A percentile compares a stretch with the other conserved stretches of the same genome.
Evolutionary conservation across 2,113 vertebrate species (phyloP).

Genomic region (Taxidea taxus): DNA sequence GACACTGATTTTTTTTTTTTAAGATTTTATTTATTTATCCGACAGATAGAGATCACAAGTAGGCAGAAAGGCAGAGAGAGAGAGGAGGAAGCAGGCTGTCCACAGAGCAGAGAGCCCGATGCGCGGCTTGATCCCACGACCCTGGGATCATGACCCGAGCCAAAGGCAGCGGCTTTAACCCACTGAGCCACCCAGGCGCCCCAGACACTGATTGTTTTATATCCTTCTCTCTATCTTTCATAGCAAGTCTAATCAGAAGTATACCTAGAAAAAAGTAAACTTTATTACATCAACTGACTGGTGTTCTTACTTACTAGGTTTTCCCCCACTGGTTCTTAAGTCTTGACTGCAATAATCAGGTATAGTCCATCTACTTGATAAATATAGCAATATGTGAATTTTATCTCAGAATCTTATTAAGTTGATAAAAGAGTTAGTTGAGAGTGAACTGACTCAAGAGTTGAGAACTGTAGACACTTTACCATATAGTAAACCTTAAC

Average conservation of each 20-base stretch:
- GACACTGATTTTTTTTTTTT: no score
- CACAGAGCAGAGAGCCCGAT: no score
- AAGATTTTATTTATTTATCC: no score
- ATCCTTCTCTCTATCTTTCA: neutral
- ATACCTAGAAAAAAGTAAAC: neutral
- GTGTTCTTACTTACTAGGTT: neutral
- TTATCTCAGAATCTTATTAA: conserved; percentile 1
- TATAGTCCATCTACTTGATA: neutral
- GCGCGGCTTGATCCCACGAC: no score
- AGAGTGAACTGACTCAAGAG: neutral
- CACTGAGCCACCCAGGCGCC: no score
- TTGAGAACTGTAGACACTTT: neutral
- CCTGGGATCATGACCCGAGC: no score
- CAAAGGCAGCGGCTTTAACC: no score
- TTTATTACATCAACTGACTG: neutral
- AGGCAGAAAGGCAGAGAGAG: no score
- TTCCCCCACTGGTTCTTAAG: neutral
- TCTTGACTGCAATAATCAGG: neutral
- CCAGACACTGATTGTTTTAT: neutral
- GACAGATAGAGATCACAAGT: no score
- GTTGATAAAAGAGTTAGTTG: neutral
- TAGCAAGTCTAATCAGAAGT: neutral
- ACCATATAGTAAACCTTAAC: neutral
- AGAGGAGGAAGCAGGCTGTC: no score
- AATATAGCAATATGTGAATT: neutral